Percentiles rank a stretch among this genome's conserved stretches.
These are phyloP conservation scores for Plutomurus gul DNA, from an alignment of 1,140 invertebrate species.

Conservation along the genomic window DNA sequence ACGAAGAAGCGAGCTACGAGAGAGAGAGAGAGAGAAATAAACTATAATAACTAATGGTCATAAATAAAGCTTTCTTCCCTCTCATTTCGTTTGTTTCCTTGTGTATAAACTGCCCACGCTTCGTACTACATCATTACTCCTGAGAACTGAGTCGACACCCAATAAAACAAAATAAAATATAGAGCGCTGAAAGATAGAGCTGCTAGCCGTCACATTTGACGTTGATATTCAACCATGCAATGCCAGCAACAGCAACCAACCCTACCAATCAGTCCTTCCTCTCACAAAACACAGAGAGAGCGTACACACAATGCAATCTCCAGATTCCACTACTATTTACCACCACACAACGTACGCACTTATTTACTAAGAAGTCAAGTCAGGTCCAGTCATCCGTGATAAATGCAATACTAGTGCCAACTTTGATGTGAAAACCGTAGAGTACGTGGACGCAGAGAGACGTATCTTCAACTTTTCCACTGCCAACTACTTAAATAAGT, in stretches of 20 bases:
- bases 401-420: too few species aligned
- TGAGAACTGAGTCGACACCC: background rate
- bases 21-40: background rate
- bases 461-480: too few species aligned
- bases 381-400: too few species aligned
- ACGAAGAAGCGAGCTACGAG: background rate
- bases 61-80: conserved; percentile 2
- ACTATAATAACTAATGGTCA: background rate
- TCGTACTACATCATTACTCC: conserved; percentile 8
- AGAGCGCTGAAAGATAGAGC: conserved; percentile 20
- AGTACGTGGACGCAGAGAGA: too few species aligned
- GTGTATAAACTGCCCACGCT: background rate
- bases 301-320: too few species aligned
- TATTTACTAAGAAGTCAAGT: too few species aligned
- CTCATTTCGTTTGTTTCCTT: background rate
- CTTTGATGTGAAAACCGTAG: too few species aligned
- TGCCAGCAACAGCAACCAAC: background rate
- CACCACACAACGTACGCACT: too few species aligned
- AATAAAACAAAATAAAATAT: conserved; percentile 36
- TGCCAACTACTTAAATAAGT: too few species aligned
- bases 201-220: conserved; percentile 17
- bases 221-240: conserved; percentile 22
- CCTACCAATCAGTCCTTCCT: too few species aligned
- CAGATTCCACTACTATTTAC: too few species aligned
- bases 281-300: too few species aligned